Evolutionary conservation across 2,888 invertebrate species (phyloP).

Genomic region (Dermolepida albohirtum): DNA sequence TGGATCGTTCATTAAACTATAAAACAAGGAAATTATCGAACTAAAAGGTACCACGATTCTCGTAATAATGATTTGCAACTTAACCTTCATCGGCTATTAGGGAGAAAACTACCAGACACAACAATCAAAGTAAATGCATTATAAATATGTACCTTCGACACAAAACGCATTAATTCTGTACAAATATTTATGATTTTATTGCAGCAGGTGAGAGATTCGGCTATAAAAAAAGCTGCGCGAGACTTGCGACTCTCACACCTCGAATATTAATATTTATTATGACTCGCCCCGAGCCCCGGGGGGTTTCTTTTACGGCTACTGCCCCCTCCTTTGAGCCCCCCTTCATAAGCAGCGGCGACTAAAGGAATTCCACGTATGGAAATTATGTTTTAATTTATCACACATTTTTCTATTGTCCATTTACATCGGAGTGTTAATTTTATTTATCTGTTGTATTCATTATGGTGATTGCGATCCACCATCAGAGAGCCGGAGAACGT

Average conservation of each 20-base stretch:
- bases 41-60: neutral
- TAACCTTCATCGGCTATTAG: conserved; percentile 13
- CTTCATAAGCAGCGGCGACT: conserved; percentile 51
- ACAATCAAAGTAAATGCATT: conserved; percentile 55
- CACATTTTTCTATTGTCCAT: conserved; percentile 64
- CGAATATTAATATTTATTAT: conserved; percentile 66
- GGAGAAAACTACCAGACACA: conserved; percentile 50
- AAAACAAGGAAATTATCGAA: neutral
- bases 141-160: conserved; percentile 56
- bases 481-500: conserved; percentile 38
- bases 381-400: conserved; percentile 65
- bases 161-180: conserved; percentile 63
- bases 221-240: conserved; percentile 50
- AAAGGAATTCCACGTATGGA: conserved; percentile 64
- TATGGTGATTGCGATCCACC: conserved; percentile 51
- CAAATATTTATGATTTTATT: conserved; percentile 66
- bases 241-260: conserved; percentile 62
- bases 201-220: conserved; percentile 62
- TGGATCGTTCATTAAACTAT: neutral
- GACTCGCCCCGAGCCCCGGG: conserved; percentile 61
- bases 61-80: conserved; percentile 16
- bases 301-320: conserved; percentile 64
- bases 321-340: conserved; percentile 58
- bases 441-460: conserved; percentile 63
- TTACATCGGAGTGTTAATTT: conserved; percentile 64